Base-by-base conservation (phyloP, 2,113 vertebrate species). In the Tyrannus savana region DNA sequence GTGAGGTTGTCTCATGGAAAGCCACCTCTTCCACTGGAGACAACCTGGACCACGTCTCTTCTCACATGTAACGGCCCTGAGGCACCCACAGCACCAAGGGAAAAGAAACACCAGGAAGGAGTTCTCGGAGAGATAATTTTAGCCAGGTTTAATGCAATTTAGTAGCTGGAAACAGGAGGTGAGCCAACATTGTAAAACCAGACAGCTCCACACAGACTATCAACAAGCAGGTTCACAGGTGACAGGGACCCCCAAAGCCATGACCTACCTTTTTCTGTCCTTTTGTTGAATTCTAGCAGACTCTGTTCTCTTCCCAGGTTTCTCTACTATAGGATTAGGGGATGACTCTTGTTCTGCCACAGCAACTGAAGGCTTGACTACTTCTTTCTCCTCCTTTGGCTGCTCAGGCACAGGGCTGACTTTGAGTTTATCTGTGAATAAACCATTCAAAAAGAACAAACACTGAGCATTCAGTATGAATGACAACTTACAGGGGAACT, bases 371-470 rank as follows among this genome's bases (percentile, higher is more conserved):
- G 74, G 87, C 59, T 95, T 96, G 39, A 83, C 97, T 12, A 25
- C 95, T 76, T 89, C 94, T 46, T 97, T 97, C 80, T 97, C 90
- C 84, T 98, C 98, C 92, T 98, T 98, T 53, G 93, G 89, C 90
- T 98, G 97, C 76, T 98, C 97, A 62, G 97, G 87, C 52, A 95
- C 90, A 68, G 97, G 59, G 81, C 3, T 97, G 83, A 84, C 97
- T 95, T 98, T 98, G 60, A 98, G 96, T 96, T 98, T 98, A 97
- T 93, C 98, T 98, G 96, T 30, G 82, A 92, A 92, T 30, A 88
- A 59, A 68, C 3, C 52, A 76, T 66, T 7, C 27, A 30, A 60
- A 72, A 76, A 49, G 33, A 73, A 68, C 60, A 71, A 93, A 66
- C 6, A 6, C 5, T 0, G 7, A 19, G 62, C 23, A 47, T 39